Conservation (phyloP, 2,797 vertebrate genomes). For the Rousettus madagascariensis region DNA sequence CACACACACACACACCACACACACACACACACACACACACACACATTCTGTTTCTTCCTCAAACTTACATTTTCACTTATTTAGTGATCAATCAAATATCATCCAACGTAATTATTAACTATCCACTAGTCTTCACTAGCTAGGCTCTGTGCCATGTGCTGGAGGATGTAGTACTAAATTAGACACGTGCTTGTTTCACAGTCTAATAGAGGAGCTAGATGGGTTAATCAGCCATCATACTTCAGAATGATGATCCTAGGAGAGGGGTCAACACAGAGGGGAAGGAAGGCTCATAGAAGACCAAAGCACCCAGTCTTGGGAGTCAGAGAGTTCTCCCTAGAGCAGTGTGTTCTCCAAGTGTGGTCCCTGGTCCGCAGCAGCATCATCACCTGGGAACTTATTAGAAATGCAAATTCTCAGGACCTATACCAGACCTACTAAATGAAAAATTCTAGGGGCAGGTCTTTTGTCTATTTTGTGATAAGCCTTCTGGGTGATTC, state of each 20-base stretch:
- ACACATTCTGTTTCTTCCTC: background rate
- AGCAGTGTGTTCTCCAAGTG: background rate
- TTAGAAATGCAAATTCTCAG: conserved; percentile 47
- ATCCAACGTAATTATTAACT: background rate
- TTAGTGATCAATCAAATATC: background rate
- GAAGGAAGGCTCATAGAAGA: background rate
- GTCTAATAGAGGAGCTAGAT: background rate
- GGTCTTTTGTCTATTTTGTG: conserved; percentile 50
- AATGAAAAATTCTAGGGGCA: conserved; percentile 32
- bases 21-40: background rate
- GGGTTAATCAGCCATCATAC: background rate
- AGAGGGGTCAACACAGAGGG: background rate
- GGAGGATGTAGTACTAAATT: background rate
- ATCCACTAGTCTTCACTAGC: background rate
- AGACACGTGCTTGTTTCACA: background rate
- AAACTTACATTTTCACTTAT: conserved; percentile 25
- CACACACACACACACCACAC: background rate
- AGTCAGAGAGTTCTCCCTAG: background rate
- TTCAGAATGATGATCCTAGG: background rate
- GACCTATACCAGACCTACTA: background rate
- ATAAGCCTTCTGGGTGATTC: conserved; percentile 50
- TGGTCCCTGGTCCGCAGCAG: background rate
- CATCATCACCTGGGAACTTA: conserved; percentile 19
- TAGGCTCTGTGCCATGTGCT: background rate
- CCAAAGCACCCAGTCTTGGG: background rate